These are phyloP conservation scores for Spodoptera picta DNA, from an alignment of 2,888 invertebrate species.

Conservation along the genomic window DNA sequence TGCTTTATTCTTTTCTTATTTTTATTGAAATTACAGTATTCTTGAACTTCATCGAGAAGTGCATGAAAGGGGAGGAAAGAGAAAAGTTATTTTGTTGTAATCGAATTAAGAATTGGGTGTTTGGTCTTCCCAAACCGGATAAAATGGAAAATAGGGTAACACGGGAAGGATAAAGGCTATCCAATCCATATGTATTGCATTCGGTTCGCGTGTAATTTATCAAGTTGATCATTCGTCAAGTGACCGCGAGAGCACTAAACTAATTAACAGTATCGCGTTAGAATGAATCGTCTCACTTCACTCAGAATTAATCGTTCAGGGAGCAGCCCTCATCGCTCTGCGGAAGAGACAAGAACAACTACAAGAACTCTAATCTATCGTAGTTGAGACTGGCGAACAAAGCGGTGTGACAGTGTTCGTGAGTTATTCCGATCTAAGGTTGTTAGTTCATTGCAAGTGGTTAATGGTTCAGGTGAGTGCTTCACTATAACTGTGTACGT, in stretches of 20 bases:
- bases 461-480: slow-evolving; percentile 53
- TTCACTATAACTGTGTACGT: slow-evolving; percentile 15
- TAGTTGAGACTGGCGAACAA: slow-evolving; percentile 50
- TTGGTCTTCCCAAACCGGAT: slow-evolving; percentile 14
- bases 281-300: slow-evolving; percentile 56
- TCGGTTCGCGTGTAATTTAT: slow-evolving; percentile 56
- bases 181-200: slow-evolving; percentile 49
- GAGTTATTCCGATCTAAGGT: slow-evolving; percentile 52
- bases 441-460: slow-evolving; percentile 52
- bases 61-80: slow-evolving; percentile 31
- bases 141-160: slow-evolving; percentile 33
- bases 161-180: slow-evolving; percentile 34
- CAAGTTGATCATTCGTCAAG: slow-evolving; percentile 63
- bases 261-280: slow-evolving; percentile 63
- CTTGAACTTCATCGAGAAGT: slow-evolving; percentile 29
- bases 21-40: slow-evolving; percentile 49
- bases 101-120: slow-evolving; percentile 39
- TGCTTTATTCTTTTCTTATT: slow-evolving; percentile 47
- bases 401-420: slow-evolving; percentile 34
- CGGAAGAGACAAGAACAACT: slow-evolving; percentile 54
- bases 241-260: slow-evolving; percentile 60
- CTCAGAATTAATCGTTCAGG: slow-evolving; percentile 64
- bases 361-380: slow-evolving; percentile 66
- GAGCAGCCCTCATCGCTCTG: slow-evolving; percentile 56
- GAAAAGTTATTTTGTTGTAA: slow-evolving; percentile 41